Evolutionary conservation across 2,797 vertebrate genomes (phyloP).

Genomic region (Gila robusta): DNA sequence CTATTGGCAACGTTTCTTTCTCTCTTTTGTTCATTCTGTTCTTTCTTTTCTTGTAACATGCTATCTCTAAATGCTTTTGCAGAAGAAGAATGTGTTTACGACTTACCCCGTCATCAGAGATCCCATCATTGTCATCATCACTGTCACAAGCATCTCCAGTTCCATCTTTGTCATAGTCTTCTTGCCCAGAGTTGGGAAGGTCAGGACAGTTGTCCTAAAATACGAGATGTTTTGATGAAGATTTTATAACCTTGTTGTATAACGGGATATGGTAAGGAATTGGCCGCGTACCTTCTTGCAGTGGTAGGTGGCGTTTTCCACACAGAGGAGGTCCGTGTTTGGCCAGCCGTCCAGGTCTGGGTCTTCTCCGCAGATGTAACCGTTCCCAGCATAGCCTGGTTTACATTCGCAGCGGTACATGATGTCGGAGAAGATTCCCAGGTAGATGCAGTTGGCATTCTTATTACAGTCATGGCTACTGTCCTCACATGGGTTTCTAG

Average conservation of each 20-base stretch:
- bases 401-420: conserved; percentile 98
- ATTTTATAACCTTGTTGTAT: conserved; percentile 59
- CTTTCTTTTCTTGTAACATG: conserved; percentile 32
- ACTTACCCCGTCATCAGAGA: conserved; percentile 94
- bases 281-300: conserved; percentile 91
- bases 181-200: conserved; percentile 99
- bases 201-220: conserved; percentile 95
- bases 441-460: conserved; percentile 96
- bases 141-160: conserved; percentile 95
- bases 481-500: conserved; percentile 94
- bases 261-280: conserved; percentile 44
- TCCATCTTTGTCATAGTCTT: conserved; percentile 98
- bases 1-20: conserved; percentile 65
- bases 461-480: conserved; percentile 95
- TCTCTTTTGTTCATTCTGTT: conserved; percentile 22
- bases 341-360: conserved; percentile 97
- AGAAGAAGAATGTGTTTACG: conserved; percentile 64
- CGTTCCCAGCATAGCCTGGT: conserved; percentile 97
- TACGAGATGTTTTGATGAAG: conserved; percentile 65
- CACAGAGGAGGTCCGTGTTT: conserved; percentile 89
- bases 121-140: conserved; percentile 96
- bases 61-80: conserved; percentile 63
- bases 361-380: conserved; percentile 95
- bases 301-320: conserved; percentile 98
- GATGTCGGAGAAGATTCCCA: conserved; percentile 92